Percentiles rank a stretch among this genome's conserved stretches.
These are phyloP conservation scores for Linnaemya vulpina DNA, from an alignment of 2,888 invertebrate species.

Conservation along the genomic window DNA sequence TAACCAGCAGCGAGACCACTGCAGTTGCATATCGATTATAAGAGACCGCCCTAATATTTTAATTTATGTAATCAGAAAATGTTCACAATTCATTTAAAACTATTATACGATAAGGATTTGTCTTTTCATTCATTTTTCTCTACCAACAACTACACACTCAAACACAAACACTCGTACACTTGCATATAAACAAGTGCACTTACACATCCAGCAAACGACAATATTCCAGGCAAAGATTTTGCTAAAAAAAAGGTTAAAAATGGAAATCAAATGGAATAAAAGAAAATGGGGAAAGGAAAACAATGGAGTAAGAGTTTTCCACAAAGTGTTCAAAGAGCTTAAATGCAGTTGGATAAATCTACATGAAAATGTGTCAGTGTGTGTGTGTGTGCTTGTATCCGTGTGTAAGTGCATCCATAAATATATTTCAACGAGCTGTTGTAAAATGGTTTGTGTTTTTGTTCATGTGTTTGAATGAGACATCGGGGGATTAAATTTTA, in stretches of 20 bases:
- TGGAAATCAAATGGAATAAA: slow-evolving; percentile 41
- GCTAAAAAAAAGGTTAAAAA: slow-evolving; percentile 12
- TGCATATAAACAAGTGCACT: background rate
- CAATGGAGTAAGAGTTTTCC: slow-evolving; percentile 60
- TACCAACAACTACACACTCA: slow-evolving; percentile 6
- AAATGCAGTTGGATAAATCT: slow-evolving; percentile 51
- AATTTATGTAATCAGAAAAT: slow-evolving; percentile 24
- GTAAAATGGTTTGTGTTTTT: slow-evolving; percentile 22
- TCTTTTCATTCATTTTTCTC: slow-evolving; percentile 47
- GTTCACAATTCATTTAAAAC: slow-evolving; percentile 69
- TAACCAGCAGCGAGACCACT: too few species aligned
- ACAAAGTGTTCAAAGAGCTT: slow-evolving; percentile 56
- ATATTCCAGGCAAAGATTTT: slow-evolving; percentile 37
- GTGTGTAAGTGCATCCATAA: slow-evolving; percentile 20
- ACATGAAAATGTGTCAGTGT: background rate
- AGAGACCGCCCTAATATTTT: slow-evolving; percentile 5
- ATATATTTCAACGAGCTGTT: slow-evolving; percentile 55
- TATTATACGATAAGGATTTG: slow-evolving; percentile 66
- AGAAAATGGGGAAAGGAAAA: slow-evolving; percentile 52
- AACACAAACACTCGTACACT: background rate
- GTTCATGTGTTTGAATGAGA: slow-evolving; percentile 61
- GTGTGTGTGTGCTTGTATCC: slow-evolving; percentile 9
- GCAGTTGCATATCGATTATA: too few species aligned
- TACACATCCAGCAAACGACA: slow-evolving; percentile 22
- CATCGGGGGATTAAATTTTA: slow-evolving; percentile 73